A percentile compares a stretch with the other conserved stretches of the same genome.
Conservation (phyloP, 2,113 vertebrate species). For the Vimba vimba region DNA sequence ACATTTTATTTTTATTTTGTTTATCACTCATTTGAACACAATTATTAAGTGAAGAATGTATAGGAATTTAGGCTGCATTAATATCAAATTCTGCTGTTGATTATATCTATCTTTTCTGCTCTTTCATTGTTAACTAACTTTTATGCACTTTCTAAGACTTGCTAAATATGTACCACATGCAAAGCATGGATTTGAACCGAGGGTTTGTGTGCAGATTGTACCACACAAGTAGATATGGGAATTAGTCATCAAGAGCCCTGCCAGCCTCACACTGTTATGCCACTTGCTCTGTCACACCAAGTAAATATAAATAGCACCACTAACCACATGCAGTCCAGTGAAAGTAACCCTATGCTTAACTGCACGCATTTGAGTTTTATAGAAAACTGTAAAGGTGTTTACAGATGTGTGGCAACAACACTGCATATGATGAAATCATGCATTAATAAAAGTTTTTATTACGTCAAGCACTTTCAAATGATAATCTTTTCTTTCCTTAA, state of each 20-base stretch:
- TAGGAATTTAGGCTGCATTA: not conserved
- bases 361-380: slow-evolving; percentile 29
- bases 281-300: slow-evolving; percentile 49
- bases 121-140: not conserved
- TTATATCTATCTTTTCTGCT: not conserved
- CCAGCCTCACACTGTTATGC: slow-evolving; percentile 39
- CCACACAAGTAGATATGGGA: slow-evolving; percentile 38
- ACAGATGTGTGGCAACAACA: slow-evolving; percentile 5
- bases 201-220: slow-evolving; percentile 33
- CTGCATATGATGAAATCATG: not conserved
- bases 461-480: not conserved
- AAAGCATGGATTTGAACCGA: not conserved
- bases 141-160: not conserved
- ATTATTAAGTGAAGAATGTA: not conserved
- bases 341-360: slow-evolving; percentile 31
- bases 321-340: slow-evolving; percentile 36
- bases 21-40: not conserved
- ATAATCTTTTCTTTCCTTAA: not conserved
- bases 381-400: slow-evolving; percentile 21
- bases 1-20: not conserved
- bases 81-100: not conserved
- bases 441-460: not conserved
- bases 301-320: slow-evolving; percentile 40
- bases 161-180: not conserved
- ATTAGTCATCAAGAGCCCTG: slow-evolving; percentile 51